These are phyloP conservation scores for Drosophila silvestris DNA, from an alignment of 2,888 invertebrate species.

Conservation along the genomic window DNA sequence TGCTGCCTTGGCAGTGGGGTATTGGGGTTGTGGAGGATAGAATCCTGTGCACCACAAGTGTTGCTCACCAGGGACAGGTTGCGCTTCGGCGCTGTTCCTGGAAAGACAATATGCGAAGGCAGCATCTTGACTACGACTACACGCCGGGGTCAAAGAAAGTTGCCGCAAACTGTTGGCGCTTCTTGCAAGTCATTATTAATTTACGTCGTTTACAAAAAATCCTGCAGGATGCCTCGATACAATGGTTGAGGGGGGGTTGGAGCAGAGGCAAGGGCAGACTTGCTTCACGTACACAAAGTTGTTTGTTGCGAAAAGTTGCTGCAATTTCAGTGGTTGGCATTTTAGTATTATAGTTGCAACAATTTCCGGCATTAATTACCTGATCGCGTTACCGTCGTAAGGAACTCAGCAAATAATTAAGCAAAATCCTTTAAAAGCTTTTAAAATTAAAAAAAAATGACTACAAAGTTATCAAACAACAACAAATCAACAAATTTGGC, in stretches of 20 bases:
- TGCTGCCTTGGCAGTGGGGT: conserved; percentile 41
- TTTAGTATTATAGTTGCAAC: conserved; percentile 54
- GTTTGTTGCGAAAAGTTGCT: conserved; percentile 38
- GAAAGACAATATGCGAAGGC: conserved; percentile 36
- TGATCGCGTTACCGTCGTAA: conserved; percentile 30
- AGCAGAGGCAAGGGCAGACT: conserved; percentile 13
- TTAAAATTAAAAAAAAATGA: neutral
- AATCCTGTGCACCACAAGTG: conserved; percentile 29
- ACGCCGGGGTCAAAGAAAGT: conserved; percentile 43
- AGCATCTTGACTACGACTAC: conserved; percentile 11
- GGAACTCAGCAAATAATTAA: neutral
- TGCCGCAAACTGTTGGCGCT: conserved; percentile 52
- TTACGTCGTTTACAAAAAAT: conserved; percentile 54
- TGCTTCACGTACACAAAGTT: conserved; percentile 22
- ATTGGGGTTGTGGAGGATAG: conserved; percentile 10
- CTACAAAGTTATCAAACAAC: neutral
- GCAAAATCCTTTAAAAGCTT: neutral
- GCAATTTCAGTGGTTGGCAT: conserved; percentile 24
- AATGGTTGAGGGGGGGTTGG: neutral
- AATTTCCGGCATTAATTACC: conserved; percentile 65
- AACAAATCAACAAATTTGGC: too few relatives aligned
- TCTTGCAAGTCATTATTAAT: conserved; percentile 64
- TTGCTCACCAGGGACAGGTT: conserved; percentile 22
- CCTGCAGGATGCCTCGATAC: conserved; percentile 25
- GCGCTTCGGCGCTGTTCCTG: neutral